A percentile compares a stretch with the other conserved stretches of the same genome.
phyloP scores from a whole-genome alignment of 2,113 vertebrate species.

The Thamnophis sirtalis region DNA sequence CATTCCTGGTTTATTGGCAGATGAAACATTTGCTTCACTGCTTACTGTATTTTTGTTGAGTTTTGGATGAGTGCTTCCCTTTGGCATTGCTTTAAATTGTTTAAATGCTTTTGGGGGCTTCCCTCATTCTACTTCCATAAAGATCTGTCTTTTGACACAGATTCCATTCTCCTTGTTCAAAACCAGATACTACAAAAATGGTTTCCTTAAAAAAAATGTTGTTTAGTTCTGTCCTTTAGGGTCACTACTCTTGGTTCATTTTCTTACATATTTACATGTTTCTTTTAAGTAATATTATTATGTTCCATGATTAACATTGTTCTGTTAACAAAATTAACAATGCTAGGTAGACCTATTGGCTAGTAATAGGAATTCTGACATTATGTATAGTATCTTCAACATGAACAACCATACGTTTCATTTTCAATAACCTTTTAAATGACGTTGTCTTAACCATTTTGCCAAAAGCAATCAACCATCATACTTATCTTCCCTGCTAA shows the following conservation, averaged over 20 bases:
- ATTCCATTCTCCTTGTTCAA: slow-evolving; percentile 22
- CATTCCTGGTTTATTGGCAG: slow-evolving; percentile 25
- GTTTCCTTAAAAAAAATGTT: slow-evolving; percentile 44
- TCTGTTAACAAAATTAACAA: slow-evolving; percentile 56
- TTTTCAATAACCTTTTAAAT: slow-evolving; percentile 45
- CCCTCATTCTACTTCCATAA: slow-evolving; percentile 34
- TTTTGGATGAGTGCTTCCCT: background rate
- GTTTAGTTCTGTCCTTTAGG: slow-evolving; percentile 47
- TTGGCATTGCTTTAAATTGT: slow-evolving; percentile 41
- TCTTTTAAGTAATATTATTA: slow-evolving; percentile 60
- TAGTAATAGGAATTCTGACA: slow-evolving; percentile 30
- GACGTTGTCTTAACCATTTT: slow-evolving; percentile 23
- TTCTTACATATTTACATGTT: slow-evolving; percentile 35
- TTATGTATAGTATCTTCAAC: slow-evolving; percentile 48
- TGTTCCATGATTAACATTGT: slow-evolving; percentile 53
- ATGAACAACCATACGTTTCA: slow-evolving; percentile 56
- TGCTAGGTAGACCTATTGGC: slow-evolving; percentile 56
- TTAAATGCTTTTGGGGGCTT: slow-evolving; percentile 33
- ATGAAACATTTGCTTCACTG: slow-evolving; percentile 41
- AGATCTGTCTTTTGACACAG: slow-evolving; percentile 3
- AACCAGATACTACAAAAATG: slow-evolving; percentile 52
- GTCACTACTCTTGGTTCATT: slow-evolving; percentile 46
- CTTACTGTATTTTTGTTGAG: slow-evolving; percentile 36
- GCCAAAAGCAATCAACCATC: background rate
- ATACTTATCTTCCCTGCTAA: background rate